Conservation (phyloP, 2,797 vertebrate genomes). For the Sebastes trivittatus region DNA sequence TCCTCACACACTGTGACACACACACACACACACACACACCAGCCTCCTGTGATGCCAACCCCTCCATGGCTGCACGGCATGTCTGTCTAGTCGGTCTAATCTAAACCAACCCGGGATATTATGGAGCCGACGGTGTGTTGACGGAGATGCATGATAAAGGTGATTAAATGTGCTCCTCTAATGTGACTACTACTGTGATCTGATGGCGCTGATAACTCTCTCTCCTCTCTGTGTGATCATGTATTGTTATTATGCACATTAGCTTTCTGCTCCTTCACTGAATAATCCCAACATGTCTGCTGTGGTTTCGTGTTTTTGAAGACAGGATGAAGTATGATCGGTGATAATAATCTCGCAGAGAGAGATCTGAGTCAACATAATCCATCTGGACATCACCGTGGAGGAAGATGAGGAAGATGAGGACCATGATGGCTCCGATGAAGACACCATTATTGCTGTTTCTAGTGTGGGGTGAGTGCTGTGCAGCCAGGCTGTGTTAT, state of each 20-base stretch:
- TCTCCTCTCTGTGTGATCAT: background rate
- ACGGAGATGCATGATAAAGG: constrained; percentile 37
- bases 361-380: constrained; percentile 52
- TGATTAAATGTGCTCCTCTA: background rate
- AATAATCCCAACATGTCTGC: background rate
- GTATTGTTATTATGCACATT: background rate
- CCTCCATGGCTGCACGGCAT: constrained; percentile 1
- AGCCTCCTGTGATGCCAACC: constrained; percentile 43
- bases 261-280: no score
- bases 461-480: constrained; percentile 80
- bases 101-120: constrained; percentile 6
- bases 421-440: constrained; percentile 70
- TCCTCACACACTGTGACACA: background rate
- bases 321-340: constrained; percentile 55
- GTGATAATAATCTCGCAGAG: constrained; percentile 26
- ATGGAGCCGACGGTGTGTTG: constrained; percentile 21
- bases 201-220: constrained; percentile 6
- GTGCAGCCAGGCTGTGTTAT: background rate
- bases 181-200: background rate
- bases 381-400: constrained; percentile 40
- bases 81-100: constrained; percentile 50
- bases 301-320: background rate
- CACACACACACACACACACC: background rate
- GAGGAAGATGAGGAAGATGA: constrained; percentile 3
- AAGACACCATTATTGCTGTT: constrained; percentile 64